phyloP scores from a whole-genome alignment of 2,113 vertebrate species.

The Osmerus eperlanus region DNA sequence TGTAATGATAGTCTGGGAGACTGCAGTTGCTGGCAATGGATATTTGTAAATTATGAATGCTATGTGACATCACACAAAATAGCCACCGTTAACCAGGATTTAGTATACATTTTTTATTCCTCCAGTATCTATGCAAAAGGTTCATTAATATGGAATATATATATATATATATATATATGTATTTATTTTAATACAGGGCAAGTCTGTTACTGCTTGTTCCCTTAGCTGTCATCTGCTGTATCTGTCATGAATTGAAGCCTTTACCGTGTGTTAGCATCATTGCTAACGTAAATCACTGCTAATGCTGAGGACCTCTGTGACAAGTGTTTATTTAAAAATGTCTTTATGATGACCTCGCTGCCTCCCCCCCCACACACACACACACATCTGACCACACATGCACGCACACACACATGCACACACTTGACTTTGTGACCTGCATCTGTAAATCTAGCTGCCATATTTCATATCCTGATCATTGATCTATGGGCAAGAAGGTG shows the following conservation, averaged over 20 bases:
- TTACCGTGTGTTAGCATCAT: not conserved
- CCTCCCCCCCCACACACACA: conserved; percentile 4
- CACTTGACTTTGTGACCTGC: conserved; percentile 48
- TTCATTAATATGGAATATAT: too few species aligned
- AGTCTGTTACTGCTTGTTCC: too few species aligned
- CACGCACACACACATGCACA: not conserved
- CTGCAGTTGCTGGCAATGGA: conserved; percentile 6
- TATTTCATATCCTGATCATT: conserved; percentile 57
- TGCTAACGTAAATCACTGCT: conserved; percentile 6
- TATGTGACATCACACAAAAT: not conserved
- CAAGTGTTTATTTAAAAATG: conserved; percentile 43
- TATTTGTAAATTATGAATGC: conserved; percentile 13
- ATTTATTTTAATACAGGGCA: too few species aligned
- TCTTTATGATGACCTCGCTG: conserved; percentile 34
- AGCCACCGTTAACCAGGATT: not conserved
- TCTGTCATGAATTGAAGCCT: not conserved
- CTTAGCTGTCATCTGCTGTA: not conserved
- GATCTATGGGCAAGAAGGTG: conserved; percentile 1
- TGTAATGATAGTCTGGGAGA: conserved; percentile 10
- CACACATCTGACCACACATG: not conserved
- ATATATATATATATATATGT: too few species aligned
- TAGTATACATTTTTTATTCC: not conserved
- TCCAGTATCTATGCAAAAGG: not conserved
- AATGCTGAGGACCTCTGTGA: conserved; percentile 12
- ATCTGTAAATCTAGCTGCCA: conserved; percentile 45